Conservation (phyloP, 2,113 vertebrate species). For the Oriolus oriolus region DNA sequence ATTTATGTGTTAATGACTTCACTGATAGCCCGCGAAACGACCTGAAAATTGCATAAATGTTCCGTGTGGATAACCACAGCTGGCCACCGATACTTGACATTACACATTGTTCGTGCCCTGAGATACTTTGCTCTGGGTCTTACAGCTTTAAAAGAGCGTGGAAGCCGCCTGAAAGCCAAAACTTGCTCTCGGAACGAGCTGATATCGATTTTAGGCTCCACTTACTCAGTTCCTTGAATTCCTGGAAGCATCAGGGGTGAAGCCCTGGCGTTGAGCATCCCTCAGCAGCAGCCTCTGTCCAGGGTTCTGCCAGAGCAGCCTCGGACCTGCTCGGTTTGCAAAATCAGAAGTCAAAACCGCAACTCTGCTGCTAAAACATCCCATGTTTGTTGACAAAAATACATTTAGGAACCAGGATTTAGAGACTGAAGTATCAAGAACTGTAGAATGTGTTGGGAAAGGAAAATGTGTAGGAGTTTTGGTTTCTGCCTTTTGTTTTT, state of each 20-base stretch:
- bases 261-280: neutral
- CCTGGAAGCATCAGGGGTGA: neutral
- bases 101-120: neutral
- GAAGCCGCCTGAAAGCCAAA: neutral
- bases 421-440: neutral
- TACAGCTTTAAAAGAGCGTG: neutral
- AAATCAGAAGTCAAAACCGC: neutral
- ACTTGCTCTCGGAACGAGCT: neutral
- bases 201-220: neutral
- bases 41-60: neutral
- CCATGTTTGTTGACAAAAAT: neutral
- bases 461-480: neutral
- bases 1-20: neutral
- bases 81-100: accelerated
- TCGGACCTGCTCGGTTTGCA: neutral
- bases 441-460: neutral
- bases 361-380: neutral
- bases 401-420: neutral
- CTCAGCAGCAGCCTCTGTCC: neutral
- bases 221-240: neutral
- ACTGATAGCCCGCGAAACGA: neutral
- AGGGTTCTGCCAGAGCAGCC: neutral
- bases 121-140: neutral
- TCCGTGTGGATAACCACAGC: neutral
- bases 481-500: neutral